Conservation (phyloP, 2,888 invertebrate species). For the Phasia obesa region DNA sequence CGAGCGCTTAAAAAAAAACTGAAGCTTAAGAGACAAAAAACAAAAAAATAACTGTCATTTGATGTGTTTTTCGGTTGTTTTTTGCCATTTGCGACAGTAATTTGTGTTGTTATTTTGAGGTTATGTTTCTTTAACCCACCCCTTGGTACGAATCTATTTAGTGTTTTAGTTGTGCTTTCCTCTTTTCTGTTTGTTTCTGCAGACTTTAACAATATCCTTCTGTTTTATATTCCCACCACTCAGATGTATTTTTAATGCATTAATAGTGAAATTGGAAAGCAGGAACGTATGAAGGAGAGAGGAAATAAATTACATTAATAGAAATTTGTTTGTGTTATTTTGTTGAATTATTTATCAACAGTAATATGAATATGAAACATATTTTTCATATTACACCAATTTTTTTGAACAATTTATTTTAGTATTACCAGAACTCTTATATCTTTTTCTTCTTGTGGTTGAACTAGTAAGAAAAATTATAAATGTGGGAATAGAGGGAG, state of each 20-base stretch:
- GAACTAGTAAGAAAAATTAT: too few relatives aligned
- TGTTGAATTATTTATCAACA: too few relatives aligned
- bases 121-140: slow-evolving; percentile 62
- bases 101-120: slow-evolving; percentile 64
- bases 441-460: too few relatives aligned
- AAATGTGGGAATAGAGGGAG: too few relatives aligned
- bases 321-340: too few relatives aligned
- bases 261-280: neutral
- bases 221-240: slow-evolving; percentile 23
- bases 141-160: slow-evolving; percentile 36
- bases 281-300: neutral
- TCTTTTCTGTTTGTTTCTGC: slow-evolving; percentile 24
- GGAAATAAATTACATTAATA: neutral
- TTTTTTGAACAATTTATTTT: too few relatives aligned
- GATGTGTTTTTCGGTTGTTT: slow-evolving; percentile 41
- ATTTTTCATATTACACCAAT: too few relatives aligned
- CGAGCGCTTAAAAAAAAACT: slow-evolving; percentile 39
- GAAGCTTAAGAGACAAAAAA: slow-evolving; percentile 56
- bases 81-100: slow-evolving; percentile 55
- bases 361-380: too few relatives aligned
- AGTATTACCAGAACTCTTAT: too few relatives aligned
- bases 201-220: slow-evolving; percentile 51
- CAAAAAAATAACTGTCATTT: slow-evolving; percentile 62
- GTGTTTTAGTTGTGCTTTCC: slow-evolving; percentile 17
- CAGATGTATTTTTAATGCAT: slow-evolving; percentile 24